Base-by-base conservation (phyloP, 2,113 vertebrate genomes). In the Felis chaus region DNA sequence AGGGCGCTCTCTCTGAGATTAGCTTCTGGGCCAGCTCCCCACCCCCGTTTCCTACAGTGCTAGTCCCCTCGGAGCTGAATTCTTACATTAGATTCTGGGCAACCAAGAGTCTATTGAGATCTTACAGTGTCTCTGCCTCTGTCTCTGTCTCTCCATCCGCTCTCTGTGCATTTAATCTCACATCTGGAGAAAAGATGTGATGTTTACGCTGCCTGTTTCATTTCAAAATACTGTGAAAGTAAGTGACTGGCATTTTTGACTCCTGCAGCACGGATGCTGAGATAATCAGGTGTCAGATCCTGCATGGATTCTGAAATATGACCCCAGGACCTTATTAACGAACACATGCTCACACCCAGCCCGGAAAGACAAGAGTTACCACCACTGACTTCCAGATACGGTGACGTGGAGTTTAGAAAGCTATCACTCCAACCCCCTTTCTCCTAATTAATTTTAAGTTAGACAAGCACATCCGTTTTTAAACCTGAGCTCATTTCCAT, bases 401-500 rank as follows among this genome's bases (percentile, higher is more conserved):
- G 82, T 1, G 82, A 7, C 82, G 57, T 18, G 65, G 41, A 92
- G 19, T 97, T 97, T 88, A 96, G 86, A 97, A 96, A 97, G 36
- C 91, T 89, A 68, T 73, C 85, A 68, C 12, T 8, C n/a, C 86
- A 97, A 94, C 79, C 18, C 29, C 2, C 68, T 93, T 84, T 45
- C 27, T 73, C 21, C 0, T 92, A 41, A 89, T 93, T 93, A 92
- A 89, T 84, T 97, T 95, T 93, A 96, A 96, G 93, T 96, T 10
- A 53, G 71, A 91, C 39, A 73, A 85, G 18, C 29, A 89, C 41
- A 79, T 79, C 33, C 68, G 83, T 69, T 53, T 95, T 95, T 89
- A 89, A 97, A 89, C 71, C 48, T 95, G 13, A 85, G 68, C 15
- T 66, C 21, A 94, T 97, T 97, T 85, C 85, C 97, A 97, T 88